Evolutionary conservation across 2,113 vertebrate species (phyloP).

Genomic region (Gobio gobio): DNA sequence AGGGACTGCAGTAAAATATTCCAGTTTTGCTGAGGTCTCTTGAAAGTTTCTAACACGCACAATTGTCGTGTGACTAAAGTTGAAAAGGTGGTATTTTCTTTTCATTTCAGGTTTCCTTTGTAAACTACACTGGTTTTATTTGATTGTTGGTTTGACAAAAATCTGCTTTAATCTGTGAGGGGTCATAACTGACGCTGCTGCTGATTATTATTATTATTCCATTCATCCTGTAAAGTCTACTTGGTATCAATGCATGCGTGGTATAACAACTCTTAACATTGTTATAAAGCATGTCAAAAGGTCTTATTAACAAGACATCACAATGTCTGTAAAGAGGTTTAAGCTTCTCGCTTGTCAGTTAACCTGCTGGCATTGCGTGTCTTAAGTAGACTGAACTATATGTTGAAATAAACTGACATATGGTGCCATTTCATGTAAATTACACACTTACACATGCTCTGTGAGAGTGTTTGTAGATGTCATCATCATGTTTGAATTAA

Average conservation of each 20-base stretch:
- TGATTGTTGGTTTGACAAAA: constrained; percentile 23
- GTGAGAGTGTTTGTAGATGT: constrained; percentile 25
- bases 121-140: constrained; percentile 43
- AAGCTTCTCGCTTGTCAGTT: not conserved
- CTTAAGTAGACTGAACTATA: constrained; percentile 10
- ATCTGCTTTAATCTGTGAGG: constrained; percentile 32
- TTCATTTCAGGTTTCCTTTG: not conserved
- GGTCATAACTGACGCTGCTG: constrained; percentile 42
- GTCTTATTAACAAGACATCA: constrained; percentile 27
- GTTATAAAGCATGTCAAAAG: constrained; percentile 45
- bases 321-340: constrained; percentile 6
- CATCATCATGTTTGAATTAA: not conserved
- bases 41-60: not conserved
- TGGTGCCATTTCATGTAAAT: constrained; percentile 18
- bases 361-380: not conserved
- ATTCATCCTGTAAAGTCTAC: constrained; percentile 30
- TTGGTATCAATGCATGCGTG: constrained; percentile 9
- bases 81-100: not conserved
- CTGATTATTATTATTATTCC: constrained; percentile 25
- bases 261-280: constrained; percentile 18
- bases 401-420: constrained; percentile 22
- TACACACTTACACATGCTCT: constrained; percentile 34
- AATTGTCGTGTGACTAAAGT: not conserved
- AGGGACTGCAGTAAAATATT: not conserved
- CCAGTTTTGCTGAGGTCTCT: not conserved